Percentiles rank a stretch among this genome's conserved stretches.
Evolutionary conservation across 2,797 vertebrate genomes (phyloP).

Genomic region (Sebastes itinus): DNA sequence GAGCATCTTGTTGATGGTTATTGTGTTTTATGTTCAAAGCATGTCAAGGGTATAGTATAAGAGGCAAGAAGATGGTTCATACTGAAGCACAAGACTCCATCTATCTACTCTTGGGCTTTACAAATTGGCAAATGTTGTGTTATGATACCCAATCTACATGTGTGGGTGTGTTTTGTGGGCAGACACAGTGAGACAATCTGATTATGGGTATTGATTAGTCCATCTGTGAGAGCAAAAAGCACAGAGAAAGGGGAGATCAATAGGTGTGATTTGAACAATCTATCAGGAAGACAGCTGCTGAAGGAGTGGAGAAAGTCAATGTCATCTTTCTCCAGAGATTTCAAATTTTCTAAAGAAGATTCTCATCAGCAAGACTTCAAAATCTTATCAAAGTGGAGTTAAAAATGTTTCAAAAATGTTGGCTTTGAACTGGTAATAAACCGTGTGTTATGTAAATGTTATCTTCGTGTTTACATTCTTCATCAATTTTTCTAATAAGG

Average conservation of each 20-base stretch:
- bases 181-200: slow-evolving; percentile 15
- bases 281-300: slow-evolving; percentile 46
- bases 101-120: slow-evolving; percentile 4
- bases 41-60: not conserved
- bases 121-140: slow-evolving; percentile 15
- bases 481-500: slow-evolving; percentile 17
- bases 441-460: not conserved
- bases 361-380: not conserved
- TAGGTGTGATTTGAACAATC: slow-evolving; percentile 48
- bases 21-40: slow-evolving; percentile 50
- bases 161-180: slow-evolving; percentile 1
- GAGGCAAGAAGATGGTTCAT: not conserved
- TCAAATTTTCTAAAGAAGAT: not conserved
- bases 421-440: slow-evolving; percentile 7
- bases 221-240: slow-evolving; percentile 47
- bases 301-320: slow-evolving; percentile 4
- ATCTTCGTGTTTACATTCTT: slow-evolving; percentile 29
- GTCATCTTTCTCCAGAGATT: not conserved
- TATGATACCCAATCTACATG: not conserved
- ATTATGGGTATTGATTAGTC: slow-evolving; percentile 64
- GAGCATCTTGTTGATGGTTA: slow-evolving; percentile 54
- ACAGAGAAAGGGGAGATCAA: slow-evolving; percentile 53
- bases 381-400: not conserved
- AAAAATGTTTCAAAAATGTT: not conserved
- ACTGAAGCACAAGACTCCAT: not conserved